Evolutionary conservation across 2,797 vertebrate species (phyloP).

Genomic region (Limnodromus scolopaceus): DNA sequence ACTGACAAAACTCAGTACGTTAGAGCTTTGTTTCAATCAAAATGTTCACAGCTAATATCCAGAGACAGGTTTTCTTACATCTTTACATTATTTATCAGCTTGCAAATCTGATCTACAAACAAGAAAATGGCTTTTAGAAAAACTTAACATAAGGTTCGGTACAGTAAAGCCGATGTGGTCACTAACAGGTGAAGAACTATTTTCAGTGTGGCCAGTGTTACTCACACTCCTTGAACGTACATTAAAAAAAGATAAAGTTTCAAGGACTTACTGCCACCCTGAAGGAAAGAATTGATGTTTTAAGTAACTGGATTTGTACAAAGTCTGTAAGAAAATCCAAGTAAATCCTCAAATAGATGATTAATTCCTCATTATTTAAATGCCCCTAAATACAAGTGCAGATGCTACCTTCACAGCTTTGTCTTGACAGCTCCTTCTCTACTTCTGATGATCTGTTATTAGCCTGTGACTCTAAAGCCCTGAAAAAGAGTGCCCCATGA

Average conservation of each 20-base stretch:
- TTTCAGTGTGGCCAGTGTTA: background rate
- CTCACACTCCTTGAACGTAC: background rate
- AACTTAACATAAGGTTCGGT: background rate
- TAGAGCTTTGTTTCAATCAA: conserved; percentile 37
- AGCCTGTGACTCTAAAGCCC: background rate
- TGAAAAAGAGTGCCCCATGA: background rate
- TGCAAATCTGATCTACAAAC: conserved; percentile 32
- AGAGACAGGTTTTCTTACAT: background rate
- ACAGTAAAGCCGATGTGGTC: background rate
- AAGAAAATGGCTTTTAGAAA: conserved; percentile 1
- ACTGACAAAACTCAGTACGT: conserved; percentile 60
- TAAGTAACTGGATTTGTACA: conserved; percentile 66
- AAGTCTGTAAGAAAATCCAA: conserved; percentile 59
- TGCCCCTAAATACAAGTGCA: conserved; percentile 10
- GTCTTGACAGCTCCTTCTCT: conserved; percentile 18
- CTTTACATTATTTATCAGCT: conserved; percentile 36
- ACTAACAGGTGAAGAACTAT: conserved; percentile 20
- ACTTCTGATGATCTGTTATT: background rate
- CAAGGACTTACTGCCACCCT: conserved; percentile 54
- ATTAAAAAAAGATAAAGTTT: conserved; percentile 46
- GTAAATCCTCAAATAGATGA: conserved; percentile 59
- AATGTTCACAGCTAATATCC: conserved; percentile 1
- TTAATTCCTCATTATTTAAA: conserved; percentile 57
- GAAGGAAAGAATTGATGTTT: conserved; percentile 48
- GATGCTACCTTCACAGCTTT: conserved; percentile 14